A percentile compares a stretch with the other conserved stretches of the same genome.
Conservation (phyloP, 2,888 invertebrate species). For the Aricia artaxerxes region DNA sequence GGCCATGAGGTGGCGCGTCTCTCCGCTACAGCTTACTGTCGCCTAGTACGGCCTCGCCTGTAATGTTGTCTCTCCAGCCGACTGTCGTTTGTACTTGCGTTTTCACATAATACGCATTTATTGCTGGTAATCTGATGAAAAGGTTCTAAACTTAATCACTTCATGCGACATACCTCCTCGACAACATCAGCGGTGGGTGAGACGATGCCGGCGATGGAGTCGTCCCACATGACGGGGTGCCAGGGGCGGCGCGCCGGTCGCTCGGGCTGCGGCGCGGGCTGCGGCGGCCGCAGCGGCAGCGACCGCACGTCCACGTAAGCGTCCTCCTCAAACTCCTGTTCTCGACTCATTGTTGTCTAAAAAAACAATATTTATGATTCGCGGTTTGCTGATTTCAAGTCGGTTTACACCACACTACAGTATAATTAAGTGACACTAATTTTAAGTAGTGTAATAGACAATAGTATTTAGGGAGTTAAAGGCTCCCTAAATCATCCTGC, state of each 20-base stretch:
- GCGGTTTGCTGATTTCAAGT: neutral
- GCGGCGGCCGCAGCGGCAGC: conserved; percentile 73
- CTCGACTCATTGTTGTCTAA: conserved; percentile 38
- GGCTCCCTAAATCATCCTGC: too few relatives aligned
- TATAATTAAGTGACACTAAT: too few relatives aligned
- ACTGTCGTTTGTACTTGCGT: too few relatives aligned
- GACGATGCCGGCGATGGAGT: conserved; percentile 63
- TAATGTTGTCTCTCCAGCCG: too few relatives aligned
- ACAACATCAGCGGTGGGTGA: conserved; percentile 38
- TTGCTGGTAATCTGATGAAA: too few relatives aligned
- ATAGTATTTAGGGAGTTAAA: too few relatives aligned
- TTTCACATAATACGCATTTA: too few relatives aligned
- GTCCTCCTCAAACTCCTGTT: conserved; percentile 56
- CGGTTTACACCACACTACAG: too few relatives aligned
- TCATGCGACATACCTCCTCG: conserved; percentile 41
- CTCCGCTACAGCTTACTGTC: too few relatives aligned
- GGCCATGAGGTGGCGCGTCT: too few relatives aligned
- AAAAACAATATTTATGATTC: neutral
- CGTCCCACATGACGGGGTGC: conserved; percentile 84
- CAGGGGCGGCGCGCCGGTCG: conserved; percentile 79
- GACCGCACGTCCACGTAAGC: conserved; percentile 66
- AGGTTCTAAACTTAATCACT: neutral
- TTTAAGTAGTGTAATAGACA: too few relatives aligned
- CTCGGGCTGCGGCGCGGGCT: conserved; percentile 68
- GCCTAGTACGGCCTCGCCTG: too few relatives aligned